Base-by-base conservation (phyloP, 1,140 invertebrate genomes). In the Monomorium pharaonis region DNA sequence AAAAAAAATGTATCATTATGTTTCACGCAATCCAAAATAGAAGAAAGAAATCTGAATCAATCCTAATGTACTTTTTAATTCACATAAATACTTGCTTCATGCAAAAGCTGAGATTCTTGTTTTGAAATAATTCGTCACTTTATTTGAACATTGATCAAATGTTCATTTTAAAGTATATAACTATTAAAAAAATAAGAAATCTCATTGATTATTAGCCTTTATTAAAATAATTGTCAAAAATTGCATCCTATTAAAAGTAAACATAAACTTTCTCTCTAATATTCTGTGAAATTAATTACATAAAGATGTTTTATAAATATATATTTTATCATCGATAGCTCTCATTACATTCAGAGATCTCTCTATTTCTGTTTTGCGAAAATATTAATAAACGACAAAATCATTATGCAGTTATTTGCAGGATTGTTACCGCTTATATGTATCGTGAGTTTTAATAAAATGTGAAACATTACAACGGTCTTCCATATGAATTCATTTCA, bases 381-480 rank as follows among this genome's bases (percentile, higher is more conserved):
- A 60, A 42, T 42, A 27, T 76, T 60, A 76, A 76, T 56, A 60
- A 76, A 62, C 21, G 14, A 2, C 14, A 0, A 67, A 67, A 49
- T 72, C 24, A n/a, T 76, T 42, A 60, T 27, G 18, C n/a, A 16
- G 16, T 30, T 76, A 76, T 62, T 76, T 62, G 54, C 54, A 12
- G 44, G n/a, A 24, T 49, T 21, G 21, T 51, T 54, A 3, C 56
- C 16, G 18, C 44, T 24, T n/a, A n/a, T 16, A 49, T 30, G 42
- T 51, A 47, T 67, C 30, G 4, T 18, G n/a, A 16, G 37, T 67
- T 80, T 67, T 54, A 65, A 78, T 78, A 69, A 80, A 80, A 83
- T 27, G 16, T 54, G 24, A 72, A 58, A 58, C 24, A 37, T 56
- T 37, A 30, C 65, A 44, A 44, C 51, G 49, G 10, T 21, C 47